Base-by-base conservation (phyloP, 2,113 vertebrate genomes). In the Passer domesticus region DNA sequence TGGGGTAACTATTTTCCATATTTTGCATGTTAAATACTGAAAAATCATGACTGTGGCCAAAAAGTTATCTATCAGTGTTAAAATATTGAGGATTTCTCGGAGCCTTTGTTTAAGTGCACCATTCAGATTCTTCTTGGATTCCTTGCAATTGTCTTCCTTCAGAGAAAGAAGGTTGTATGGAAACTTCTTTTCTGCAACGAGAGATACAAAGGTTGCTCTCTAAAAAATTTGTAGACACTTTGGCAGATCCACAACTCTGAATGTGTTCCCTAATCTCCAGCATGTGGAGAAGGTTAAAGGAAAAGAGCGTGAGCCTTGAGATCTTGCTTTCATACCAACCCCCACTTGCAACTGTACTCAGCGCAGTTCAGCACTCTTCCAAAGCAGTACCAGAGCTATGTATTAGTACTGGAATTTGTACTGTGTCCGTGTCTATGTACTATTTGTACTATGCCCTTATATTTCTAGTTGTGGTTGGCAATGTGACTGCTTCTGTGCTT, bases 271-370 rank as follows among this genome's bases (percentile, higher is more conserved):
- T 52, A 53, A 27, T 27, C 23, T 80, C 22, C 31, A 75, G 24
- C 6, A 47, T 0, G 1, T 24, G 14, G 19, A 76, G 6, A 52
- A 9, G 13, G 37, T 66, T 60, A 86, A 74, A 88, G 39, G 18
- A 72, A 76, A 13, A 28, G 6, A 76, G 12, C 18, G 53, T 8
- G 25, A 62, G 12, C 53, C n/a, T 8, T 60, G 7, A 60, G 18
- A 81, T 52, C 28, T 53, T 53, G n/a, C 67, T 43, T 87, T 81
- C 31, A 62, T 44, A 59, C 28, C 17, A 87, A 14, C 8, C 6
- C 8, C 6, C 1, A 14, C 13, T 53, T 58, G 30, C 20, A 58
- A 30, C 21, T 31, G 14, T 35, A 53, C 30, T 66, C 0, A 0
- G 17, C 1, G 2, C 23, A 72, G 28, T 69, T 70, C 84, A 70